Conservation (phyloP, 1,140 invertebrate species). For the Drosophila kepulauana region DNA sequence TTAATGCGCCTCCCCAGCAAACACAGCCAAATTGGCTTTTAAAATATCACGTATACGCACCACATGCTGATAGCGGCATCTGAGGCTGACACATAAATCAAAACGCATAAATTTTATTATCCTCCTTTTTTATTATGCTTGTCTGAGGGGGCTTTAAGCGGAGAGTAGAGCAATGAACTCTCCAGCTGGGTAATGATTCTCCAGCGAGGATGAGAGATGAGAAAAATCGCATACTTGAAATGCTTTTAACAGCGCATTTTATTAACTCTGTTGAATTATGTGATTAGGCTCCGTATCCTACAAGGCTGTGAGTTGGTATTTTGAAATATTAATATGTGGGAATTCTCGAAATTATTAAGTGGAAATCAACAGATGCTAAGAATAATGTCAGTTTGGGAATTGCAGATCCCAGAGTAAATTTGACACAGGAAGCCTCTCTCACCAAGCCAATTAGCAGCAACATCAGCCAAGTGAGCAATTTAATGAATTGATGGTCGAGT, state of each 20-base stretch:
- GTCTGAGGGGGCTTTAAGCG: background rate
- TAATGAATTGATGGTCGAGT: slow-evolving; percentile 19
- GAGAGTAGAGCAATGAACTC: background rate
- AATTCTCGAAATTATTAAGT: background rate
- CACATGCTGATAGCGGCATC: slow-evolving; percentile 44
- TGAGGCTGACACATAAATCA: slow-evolving; percentile 58
- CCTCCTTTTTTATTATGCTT: slow-evolving; percentile 24
- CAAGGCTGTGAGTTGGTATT: background rate
- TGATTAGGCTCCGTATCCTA: slow-evolving; percentile 10
- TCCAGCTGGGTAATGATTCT: slow-evolving; percentile 30
- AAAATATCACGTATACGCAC: slow-evolving; percentile 57
- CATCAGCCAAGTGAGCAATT: slow-evolving; percentile 16
- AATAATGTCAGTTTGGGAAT: slow-evolving; percentile 4
- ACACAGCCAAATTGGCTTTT: slow-evolving; percentile 32
- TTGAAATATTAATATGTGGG: slow-evolving; percentile 24
- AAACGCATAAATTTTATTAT: slow-evolving; percentile 64
- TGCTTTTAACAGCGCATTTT: slow-evolving; percentile 62
- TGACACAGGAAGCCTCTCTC: background rate
- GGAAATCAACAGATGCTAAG: background rate
- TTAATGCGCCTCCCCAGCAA: slow-evolving; percentile 9
- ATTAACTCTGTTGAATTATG: slow-evolving; percentile 64
- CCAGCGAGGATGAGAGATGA: slow-evolving; percentile 16
- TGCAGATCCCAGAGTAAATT: background rate
- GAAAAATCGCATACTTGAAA: slow-evolving; percentile 43
- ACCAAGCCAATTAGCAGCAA: slow-evolving; percentile 27